Conservation (phyloP, 2,797 vertebrate genomes). For the Sebastes glaucus region DNA sequence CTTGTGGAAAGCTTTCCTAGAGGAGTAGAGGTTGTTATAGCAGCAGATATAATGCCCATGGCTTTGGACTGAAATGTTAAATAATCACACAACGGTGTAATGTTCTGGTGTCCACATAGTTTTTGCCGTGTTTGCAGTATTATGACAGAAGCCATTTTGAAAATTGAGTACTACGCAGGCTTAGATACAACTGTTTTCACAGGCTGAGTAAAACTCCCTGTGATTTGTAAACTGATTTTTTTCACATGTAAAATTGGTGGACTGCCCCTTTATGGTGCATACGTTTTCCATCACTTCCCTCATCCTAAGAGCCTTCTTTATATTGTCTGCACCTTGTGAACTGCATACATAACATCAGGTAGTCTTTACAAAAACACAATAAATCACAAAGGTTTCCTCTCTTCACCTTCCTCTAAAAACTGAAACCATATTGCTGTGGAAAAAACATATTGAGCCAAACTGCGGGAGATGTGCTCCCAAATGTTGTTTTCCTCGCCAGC, state of each 20-base stretch:
- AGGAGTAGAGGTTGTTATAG: background rate
- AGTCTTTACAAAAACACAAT: constrained; percentile 23
- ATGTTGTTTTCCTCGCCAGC: constrained; percentile 61
- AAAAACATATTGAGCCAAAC: constrained; percentile 48
- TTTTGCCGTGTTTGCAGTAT: background rate
- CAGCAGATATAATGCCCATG: background rate
- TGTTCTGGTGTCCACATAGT: background rate
- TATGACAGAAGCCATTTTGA: background rate
- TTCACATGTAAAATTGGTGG: background rate
- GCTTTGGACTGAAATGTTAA: background rate
- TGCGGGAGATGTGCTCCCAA: constrained; percentile 51
- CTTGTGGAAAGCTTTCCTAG: background rate
- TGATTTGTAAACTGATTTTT: background rate
- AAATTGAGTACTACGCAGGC: background rate
- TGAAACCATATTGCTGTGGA: constrained; percentile 12
- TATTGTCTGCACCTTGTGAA: background rate
- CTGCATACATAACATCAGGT: background rate
- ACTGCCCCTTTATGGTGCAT: background rate
- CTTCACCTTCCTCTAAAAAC: constrained; percentile 9
- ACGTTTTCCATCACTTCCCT: background rate
- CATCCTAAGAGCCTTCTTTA: background rate
- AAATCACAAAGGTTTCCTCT: constrained; percentile 14
- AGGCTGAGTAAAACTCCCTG: background rate
- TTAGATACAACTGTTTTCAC: background rate
- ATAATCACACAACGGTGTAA: background rate